Evolutionary conservation across 2,797 vertebrate genomes (phyloP).

Genomic region (Sebastes dallii): DNA sequence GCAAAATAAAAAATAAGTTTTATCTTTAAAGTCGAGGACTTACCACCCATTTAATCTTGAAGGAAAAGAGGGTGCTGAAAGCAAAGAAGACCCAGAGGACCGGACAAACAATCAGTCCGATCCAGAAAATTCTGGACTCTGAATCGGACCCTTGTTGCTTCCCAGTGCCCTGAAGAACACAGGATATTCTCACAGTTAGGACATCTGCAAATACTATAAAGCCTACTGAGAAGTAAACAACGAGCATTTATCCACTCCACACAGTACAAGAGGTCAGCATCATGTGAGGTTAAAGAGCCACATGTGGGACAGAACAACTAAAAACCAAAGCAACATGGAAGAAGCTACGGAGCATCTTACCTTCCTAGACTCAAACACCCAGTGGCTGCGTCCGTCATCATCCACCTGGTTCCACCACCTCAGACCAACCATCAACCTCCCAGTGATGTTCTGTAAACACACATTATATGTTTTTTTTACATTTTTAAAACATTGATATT

Average conservation of each 20-base stretch:
- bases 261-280: slow-evolving; percentile 8
- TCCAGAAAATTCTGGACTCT: slow-evolving; percentile 94
- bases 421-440: slow-evolving; percentile 93
- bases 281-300: not conserved
- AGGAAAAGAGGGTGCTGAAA: slow-evolving; percentile 91
- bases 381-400: slow-evolving; percentile 93
- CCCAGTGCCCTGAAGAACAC: slow-evolving; percentile 71
- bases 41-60: slow-evolving; percentile 96
- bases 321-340: not conserved
- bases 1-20: not conserved
- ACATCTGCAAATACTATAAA: slow-evolving; percentile 20
- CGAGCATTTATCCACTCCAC: not conserved
- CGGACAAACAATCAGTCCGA: slow-evolving; percentile 90
- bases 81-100: slow-evolving; percentile 92
- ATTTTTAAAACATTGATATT: too few species aligned
- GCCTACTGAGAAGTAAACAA: not conserved
- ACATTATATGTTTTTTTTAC: not conserved
- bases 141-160: slow-evolving; percentile 77
- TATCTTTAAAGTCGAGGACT: slow-evolving; percentile 56
- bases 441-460: slow-evolving; percentile 89
- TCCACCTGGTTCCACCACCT: slow-evolving; percentile 99
- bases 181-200: slow-evolving; percentile 50
- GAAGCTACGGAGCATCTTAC: slow-evolving; percentile 56
- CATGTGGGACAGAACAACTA: not conserved
- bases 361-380: slow-evolving; percentile 96